phyloP scores from a whole-genome alignment of 92 coral and sea anemone species.

The Umimayanthus kanabou region DNA sequence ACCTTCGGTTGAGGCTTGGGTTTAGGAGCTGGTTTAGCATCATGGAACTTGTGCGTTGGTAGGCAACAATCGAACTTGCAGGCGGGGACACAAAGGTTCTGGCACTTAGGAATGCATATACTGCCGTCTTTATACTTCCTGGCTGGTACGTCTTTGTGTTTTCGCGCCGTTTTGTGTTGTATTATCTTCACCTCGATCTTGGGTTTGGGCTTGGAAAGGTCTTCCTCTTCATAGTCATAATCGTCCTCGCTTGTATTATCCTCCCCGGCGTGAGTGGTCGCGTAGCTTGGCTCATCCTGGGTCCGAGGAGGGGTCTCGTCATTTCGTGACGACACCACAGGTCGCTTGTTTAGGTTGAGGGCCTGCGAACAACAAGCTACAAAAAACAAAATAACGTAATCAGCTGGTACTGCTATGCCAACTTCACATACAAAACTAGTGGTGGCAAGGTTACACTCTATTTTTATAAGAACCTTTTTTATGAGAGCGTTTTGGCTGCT shows the following conservation, averaged over 20 bases:
- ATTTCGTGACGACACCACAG: slow-evolving; percentile 3
- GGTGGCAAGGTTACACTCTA: neutral
- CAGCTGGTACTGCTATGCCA: neutral
- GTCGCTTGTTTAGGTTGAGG: slow-evolving; percentile 7
- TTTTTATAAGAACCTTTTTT: too few species aligned
- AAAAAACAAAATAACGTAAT: neutral
- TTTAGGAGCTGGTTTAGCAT: slow-evolving; percentile 32
- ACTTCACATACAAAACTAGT: too few species aligned
- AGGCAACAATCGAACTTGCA: slow-evolving; percentile 34
- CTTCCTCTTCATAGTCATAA: slow-evolving; percentile 39
- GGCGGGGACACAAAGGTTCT: slow-evolving; percentile 36
- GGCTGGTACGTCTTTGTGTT: slow-evolving; percentile 34
- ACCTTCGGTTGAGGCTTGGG: slow-evolving; percentile 37
- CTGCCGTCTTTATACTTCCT: slow-evolving; percentile 39
- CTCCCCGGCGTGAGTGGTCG: neutral
- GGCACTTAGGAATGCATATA: slow-evolving; percentile 33
- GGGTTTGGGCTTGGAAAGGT: slow-evolving; percentile 38
- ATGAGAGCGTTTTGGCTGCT: too few species aligned
- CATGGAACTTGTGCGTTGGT: slow-evolving; percentile 41
- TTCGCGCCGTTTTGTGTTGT: slow-evolving; percentile 28
- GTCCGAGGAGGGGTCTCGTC: slow-evolving; percentile 25
- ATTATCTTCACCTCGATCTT: neutral
- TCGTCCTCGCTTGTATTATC: slow-evolving; percentile 21
- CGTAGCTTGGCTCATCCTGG: slow-evolving; percentile 31
- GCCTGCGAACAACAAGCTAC: slow-evolving; percentile 37